These are phyloP conservation scores for Rhyzopertha dominica DNA, from an alignment of 1,140 invertebrate species.

Conservation along the genomic window DNA sequence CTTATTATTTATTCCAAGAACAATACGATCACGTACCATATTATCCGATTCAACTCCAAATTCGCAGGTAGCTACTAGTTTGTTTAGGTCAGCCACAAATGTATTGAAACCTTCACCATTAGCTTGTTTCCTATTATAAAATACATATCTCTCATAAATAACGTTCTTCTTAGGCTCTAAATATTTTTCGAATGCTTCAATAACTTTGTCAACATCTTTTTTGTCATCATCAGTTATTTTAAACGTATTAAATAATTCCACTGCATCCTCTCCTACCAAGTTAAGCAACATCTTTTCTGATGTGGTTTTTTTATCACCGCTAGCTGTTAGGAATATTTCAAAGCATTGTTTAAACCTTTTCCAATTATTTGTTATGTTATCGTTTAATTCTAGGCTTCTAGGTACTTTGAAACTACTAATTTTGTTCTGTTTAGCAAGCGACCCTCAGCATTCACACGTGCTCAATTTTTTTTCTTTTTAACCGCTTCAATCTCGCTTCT, in stretches of 20 bases:
- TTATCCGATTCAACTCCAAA: slow-evolving; percentile 29
- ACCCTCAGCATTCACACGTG: neutral
- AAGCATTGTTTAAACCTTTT: slow-evolving; percentile 23
- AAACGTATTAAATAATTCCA: slow-evolving; percentile 24
- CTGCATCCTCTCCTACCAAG: slow-evolving; percentile 16
- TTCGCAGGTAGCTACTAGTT: slow-evolving; percentile 26
- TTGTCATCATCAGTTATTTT: slow-evolving; percentile 15
- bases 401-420: slow-evolving; percentile 2
- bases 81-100: slow-evolving; percentile 29
- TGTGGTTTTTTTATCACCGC: slow-evolving; percentile 9
- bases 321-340: slow-evolving; percentile 19
- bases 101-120: slow-evolving; percentile 32
- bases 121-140: slow-evolving; percentile 28
- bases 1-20: slow-evolving; percentile 33
- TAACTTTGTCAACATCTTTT: slow-evolving; percentile 20
- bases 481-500: neutral
- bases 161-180: slow-evolving; percentile 24
- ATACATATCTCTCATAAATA: slow-evolving; percentile 24
- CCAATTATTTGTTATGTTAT: slow-evolving; percentile 24
- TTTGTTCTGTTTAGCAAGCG: neutral
- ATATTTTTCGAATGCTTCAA: slow-evolving; percentile 26
- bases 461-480: slow-evolving; percentile 1
- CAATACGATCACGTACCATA: slow-evolving; percentile 35
- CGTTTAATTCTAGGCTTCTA: slow-evolving; percentile 28
- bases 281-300: slow-evolving; percentile 18